Evolutionary conservation across 2,113 vertebrate species (phyloP), one percentile per base, ranked within the genome.

Genomic region (Apodemus sylvaticus): DNA sequence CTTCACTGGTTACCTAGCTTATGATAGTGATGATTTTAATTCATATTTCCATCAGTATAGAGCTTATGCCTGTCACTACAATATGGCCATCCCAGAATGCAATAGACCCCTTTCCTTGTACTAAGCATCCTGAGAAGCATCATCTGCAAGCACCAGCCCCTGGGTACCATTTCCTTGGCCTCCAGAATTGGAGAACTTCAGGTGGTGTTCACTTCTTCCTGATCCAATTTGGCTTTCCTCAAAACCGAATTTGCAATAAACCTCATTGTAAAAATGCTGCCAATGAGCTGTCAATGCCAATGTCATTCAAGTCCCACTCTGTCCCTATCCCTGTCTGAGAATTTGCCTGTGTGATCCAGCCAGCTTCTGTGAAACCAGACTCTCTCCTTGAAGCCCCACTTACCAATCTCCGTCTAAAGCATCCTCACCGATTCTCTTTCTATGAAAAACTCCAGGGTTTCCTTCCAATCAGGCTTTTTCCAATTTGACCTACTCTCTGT

Each of bases 371-470:
- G 7, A 3, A 48, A 42, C 26, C 10, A 45, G 36, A 77, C 24
- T 7, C 60, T 7, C 60, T 85, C 14, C 4, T 20, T 24, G 24
- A 19, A 2, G 1, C 14, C 51, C 14, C 12, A 4, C 12, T 20
- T 53, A 70, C n/a, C 51, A 48, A 26, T 45, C 45, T 95, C 66
- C 14, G n/a, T 29, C 70, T 89, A 87, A 94, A 76, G 22, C 5
- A 11, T 73, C 51, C 26, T 94, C 90, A 34, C 60, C 45, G 60
- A 45, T 51, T 74, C n/a, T 93, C 76, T 74, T 77, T 92, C 31
- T 42, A 55, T 11, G 12, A 31, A 62, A 94, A 73, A 0, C 36
- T 62, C 48, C 17, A 64, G 70, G 34, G 7, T 81, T 20, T 68
- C 26, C 31, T 89, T 68, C 24, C 81, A 53, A 73, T 45, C 31